A percentile compares a stretch with the other conserved stretches of the same genome.
Conservation (phyloP, 2,113 vertebrate species). For the Pterocles gutturalis region DNA sequence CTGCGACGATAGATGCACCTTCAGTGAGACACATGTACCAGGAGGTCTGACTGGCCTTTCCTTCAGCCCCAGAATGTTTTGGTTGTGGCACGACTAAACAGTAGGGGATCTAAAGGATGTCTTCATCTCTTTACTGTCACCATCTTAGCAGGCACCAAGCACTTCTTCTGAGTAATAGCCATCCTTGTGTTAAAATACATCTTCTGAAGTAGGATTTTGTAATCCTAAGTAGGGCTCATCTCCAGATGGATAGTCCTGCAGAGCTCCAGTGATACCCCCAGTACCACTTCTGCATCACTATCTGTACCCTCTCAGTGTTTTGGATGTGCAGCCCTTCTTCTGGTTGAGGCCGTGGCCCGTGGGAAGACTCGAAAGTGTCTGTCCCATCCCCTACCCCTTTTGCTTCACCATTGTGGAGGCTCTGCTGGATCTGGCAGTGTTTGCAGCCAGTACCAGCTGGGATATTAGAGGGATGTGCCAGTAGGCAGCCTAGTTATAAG, state of each 20-base stretch:
- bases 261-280: neutral
- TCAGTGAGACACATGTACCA: neutral
- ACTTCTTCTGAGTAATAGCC: neutral
- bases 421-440: neutral
- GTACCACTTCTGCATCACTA: neutral
- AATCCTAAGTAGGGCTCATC: neutral
- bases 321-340: neutral
- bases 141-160: neutral
- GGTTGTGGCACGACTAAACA: neutral
- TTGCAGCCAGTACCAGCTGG: neutral
- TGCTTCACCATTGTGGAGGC: neutral
- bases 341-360: neutral
- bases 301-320: neutral
- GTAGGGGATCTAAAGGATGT: neutral
- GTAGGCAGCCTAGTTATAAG: neutral
- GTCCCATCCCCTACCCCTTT: neutral
- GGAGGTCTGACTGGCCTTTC: neutral
- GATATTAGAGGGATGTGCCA: neutral
- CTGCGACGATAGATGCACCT: rapidly evolving
- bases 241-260: neutral
- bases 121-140: neutral
- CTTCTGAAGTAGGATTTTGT: neutral
- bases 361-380: neutral
- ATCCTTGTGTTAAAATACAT: neutral
- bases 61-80: neutral